These are phyloP conservation scores for Cydia amplana DNA, from an alignment of 1,140 invertebrate species.

Conservation along the genomic window DNA sequence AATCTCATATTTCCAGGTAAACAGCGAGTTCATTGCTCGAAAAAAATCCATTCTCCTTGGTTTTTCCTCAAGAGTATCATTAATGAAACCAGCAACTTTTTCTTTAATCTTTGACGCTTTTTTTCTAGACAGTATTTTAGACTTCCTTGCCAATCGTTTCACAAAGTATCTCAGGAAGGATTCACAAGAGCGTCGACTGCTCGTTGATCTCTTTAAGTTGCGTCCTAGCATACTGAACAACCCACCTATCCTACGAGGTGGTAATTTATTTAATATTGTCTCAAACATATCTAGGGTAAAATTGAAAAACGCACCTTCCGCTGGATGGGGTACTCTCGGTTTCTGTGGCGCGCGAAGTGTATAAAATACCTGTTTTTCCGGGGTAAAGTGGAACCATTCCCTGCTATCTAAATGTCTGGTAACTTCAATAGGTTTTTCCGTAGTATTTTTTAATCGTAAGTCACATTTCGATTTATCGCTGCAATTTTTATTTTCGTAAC, in stretches of 20 bases:
- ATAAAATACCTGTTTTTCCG: constrained; percentile 20
- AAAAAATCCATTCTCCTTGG: constrained; percentile 44
- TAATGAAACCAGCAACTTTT: constrained; percentile 40
- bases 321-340: constrained; percentile 4
- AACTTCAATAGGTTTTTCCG: background rate
- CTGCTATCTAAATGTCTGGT: background rate
- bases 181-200: constrained; percentile 13
- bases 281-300: constrained; percentile 42
- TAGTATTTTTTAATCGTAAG: background rate
- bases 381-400: background rate
- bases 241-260: constrained; percentile 28
- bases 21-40: constrained; percentile 43
- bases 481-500: background rate
- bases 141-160: constrained; percentile 36
- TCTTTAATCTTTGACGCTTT: constrained; percentile 34
- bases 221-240: constrained; percentile 41
- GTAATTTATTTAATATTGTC: constrained; percentile 38
- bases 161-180: constrained; percentile 36
- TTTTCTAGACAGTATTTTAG: constrained; percentile 36
- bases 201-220: constrained; percentile 36
- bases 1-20: constrained; percentile 34
- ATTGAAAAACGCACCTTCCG: constrained; percentile 45
- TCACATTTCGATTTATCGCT: background rate
- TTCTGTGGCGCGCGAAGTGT: constrained; percentile 6
- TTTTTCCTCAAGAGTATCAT: constrained; percentile 35